These are phyloP conservation scores for Steinernema khuongi DNA, from an alignment of 1,140 invertebrate species.

Conservation along the genomic window DNA sequence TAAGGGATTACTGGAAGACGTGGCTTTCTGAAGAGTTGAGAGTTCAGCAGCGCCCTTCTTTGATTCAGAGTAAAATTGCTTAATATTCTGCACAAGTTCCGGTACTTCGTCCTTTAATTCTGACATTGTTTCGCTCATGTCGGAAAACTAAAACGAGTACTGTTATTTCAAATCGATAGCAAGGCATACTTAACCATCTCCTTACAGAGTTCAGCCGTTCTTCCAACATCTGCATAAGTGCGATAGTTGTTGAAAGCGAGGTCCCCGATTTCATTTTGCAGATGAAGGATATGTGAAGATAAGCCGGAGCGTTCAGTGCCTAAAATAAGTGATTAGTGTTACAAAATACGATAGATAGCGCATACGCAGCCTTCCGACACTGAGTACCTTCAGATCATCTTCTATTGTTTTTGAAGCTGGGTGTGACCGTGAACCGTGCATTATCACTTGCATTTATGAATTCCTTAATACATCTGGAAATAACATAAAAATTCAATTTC, in stretches of 20 bases:
- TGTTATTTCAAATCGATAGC: constrained; percentile 12
- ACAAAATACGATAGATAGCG: background rate
- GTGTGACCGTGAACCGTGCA: background rate
- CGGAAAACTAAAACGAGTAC: constrained; percentile 30
- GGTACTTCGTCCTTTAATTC: constrained; percentile 26
- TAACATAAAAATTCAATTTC: no score
- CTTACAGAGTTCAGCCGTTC: constrained; percentile 56
- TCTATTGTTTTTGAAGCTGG: background rate
- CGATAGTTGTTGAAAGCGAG: constrained; percentile 58
- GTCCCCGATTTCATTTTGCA: constrained; percentile 44
- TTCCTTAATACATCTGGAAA: no score
- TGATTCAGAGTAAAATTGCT: background rate
- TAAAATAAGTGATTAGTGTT: background rate
- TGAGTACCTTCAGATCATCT: background rate
- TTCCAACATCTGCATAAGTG: constrained; percentile 57
- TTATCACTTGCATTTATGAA: no score
- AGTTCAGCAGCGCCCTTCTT: background rate
- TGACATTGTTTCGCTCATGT: constrained; percentile 32
- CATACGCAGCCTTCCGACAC: background rate
- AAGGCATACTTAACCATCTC: constrained; percentile 44
- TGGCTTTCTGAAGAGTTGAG: background rate
- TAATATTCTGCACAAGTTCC: constrained; percentile 5
- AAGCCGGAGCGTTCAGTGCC: background rate
- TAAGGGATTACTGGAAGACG: constrained; percentile 24
- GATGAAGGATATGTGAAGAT: background rate